Evolutionary conservation across 92 coral and sea anemone species (phyloP), one percentile per base, ranked within the genome.

Genomic region (Meandrina meandrites): DNA sequence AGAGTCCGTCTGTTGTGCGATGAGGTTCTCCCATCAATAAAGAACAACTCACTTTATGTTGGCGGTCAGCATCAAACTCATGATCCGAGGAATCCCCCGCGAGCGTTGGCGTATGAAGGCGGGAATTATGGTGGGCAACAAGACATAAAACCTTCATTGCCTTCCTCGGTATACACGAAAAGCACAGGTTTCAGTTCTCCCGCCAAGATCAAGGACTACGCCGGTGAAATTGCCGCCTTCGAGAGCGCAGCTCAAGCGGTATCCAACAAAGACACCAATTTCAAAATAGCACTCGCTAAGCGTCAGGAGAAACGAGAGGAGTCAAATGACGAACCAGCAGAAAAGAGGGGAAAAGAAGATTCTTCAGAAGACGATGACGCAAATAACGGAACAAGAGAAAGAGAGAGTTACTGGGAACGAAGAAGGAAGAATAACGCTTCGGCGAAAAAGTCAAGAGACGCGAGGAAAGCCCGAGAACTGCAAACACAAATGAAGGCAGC

Each of bases 361-460:
- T 40, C 45, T 36, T 32, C 30, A 53, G 85, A 78, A 35, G 21
- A 42, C 57, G 31, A 35, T 12, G 81, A 53, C 18, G 42, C 31
- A 73, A 40, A 40, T 40, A 40, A 40, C 45, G 45, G 45, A 40
- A 40, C 45, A 40, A 51, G 11, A 10, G 75, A 69, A 13, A 81
- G 51, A 19, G 64, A 35, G 47, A 83, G 64, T 34, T 90, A 90
- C 87, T 27, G 89, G 19, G 90, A 90, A 58, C 86, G 87, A 37
- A 78, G 92, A 62, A 73, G 80, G n/a, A 90, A 90, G 34, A 90
- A 90, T 37, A 90, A 90, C 24, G 89, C 89, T 4, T 90, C 92
- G 17, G 92, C 92, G 34, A 90, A 90, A 66, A 84, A 83, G 34
- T 90, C 92, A 13, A 69, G 92, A 64, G 90, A 90, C 54, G 89